Percentiles rank a stretch among this genome's conserved stretches.
Conservation (phyloP, 2,888 invertebrate species). For the Gortyna flavago region DNA sequence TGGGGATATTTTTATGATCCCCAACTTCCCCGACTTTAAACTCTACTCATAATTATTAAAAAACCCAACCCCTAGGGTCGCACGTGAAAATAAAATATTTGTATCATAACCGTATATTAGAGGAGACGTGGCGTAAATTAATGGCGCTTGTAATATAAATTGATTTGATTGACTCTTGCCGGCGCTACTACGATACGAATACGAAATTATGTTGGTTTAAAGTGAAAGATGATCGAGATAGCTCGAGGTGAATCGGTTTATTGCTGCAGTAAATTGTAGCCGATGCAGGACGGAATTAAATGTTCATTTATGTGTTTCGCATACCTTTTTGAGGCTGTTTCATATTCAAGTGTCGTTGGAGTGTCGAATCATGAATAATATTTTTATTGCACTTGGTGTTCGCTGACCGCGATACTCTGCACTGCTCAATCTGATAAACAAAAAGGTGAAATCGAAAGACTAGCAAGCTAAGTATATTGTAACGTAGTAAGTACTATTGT, state of each 20-base stretch:
- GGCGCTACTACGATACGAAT: constrained; percentile 47
- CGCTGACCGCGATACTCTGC: neutral
- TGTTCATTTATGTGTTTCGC: constrained; percentile 21
- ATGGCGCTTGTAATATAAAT: constrained; percentile 66
- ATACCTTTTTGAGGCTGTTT: neutral
- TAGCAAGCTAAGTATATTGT: neutral
- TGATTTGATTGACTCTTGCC: constrained; percentile 67
- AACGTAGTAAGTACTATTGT: too few relatives aligned
- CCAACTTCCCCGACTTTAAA: neutral
- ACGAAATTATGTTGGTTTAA: constrained; percentile 36
- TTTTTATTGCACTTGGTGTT: neutral
- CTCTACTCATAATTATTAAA: constrained; percentile 13
- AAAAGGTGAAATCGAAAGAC: neutral
- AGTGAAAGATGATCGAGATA: constrained; percentile 51
- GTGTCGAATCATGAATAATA: neutral
- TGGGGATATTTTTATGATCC: neutral
- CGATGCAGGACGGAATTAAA: constrained; percentile 16
- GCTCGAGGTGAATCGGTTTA: constrained; percentile 27
- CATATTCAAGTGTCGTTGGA: constrained; percentile 6
- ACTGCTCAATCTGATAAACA: neutral
- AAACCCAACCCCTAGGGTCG: constrained; percentile 8
- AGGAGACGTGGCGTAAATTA: constrained; percentile 60
- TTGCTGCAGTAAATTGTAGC: constrained; percentile 28
- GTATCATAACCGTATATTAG: constrained; percentile 63
- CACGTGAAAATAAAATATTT: constrained; percentile 54